Percentiles rank a stretch among this genome's conserved stretches.
These are phyloP conservation scores for Cassiopea xamachana DNA, from an alignment of 30 jellyfish, hydroid and myxozoan species.

Conservation along the genomic window DNA sequence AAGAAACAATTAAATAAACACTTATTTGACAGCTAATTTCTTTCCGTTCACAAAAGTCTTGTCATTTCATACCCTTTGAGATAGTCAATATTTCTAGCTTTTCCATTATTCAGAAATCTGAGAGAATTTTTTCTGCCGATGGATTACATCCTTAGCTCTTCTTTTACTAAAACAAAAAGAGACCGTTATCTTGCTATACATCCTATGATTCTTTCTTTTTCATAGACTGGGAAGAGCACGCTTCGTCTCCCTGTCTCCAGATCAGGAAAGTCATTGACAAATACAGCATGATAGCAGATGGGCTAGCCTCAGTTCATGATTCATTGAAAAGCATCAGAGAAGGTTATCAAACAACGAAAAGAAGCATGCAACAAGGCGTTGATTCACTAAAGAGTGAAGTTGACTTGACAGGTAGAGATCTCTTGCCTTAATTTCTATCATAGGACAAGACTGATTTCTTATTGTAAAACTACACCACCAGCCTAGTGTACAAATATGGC, in stretches of 20 bases:
- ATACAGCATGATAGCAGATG: conserved; percentile 49
- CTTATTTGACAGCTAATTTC: no score
- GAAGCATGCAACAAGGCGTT: conserved; percentile 58
- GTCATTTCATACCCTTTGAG: no score
- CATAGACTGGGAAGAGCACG: conserved; percentile 44
- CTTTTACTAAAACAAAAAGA: no score
- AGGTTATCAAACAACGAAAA: conserved; percentile 41
- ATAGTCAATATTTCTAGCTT: no score
- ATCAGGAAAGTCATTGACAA: conserved; percentile 36
- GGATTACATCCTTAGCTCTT: no score
- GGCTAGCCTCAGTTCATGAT: conserved; percentile 17
- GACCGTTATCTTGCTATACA: no score
- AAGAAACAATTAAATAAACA: no score
- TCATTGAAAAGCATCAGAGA: conserved; percentile 29
- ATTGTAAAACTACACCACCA: background rate
- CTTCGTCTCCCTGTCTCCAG: conserved; percentile 37
- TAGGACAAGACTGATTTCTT: background rate
- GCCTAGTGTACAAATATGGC: no score
- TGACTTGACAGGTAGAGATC: conserved; percentile 25
- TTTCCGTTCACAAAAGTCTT: no score
- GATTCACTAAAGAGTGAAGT: conserved; percentile 13
- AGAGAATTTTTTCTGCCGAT: no score
- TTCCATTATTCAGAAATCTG: no score
- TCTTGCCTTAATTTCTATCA: background rate
- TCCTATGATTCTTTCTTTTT: background rate